Evolutionary conservation across 2,797 vertebrate species (phyloP).

Genomic region (Phrynocephalus guinanensis): DNA sequence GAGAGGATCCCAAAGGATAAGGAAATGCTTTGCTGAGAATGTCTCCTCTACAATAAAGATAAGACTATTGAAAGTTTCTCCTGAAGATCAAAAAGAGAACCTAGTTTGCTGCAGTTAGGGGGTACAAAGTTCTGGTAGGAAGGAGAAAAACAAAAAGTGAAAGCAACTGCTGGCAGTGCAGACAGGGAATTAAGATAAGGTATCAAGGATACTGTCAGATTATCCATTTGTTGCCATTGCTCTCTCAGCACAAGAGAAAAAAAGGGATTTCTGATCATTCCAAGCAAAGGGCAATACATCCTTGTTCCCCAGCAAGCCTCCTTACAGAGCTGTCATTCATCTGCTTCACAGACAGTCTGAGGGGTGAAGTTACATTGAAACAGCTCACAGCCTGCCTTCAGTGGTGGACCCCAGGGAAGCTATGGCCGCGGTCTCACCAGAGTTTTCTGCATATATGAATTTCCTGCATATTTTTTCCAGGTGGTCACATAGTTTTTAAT

Average conservation of each 20-base stretch:
- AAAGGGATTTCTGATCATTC: neutral
- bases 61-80: slow-evolving; percentile 71
- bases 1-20: slow-evolving; percentile 36
- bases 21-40: slow-evolving; percentile 66
- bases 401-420: neutral
- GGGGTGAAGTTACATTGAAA: neutral
- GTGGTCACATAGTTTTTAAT: too few relatives aligned
- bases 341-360: neutral
- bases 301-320: too few relatives aligned
- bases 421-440: too few relatives aligned
- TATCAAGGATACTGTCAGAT: slow-evolving; percentile 37
- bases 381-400: neutral
- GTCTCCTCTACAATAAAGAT: slow-evolving; percentile 63
- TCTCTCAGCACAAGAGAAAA: rapidly evolving
- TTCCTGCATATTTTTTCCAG: too few relatives aligned
- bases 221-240: neutral
- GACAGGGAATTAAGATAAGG: neutral
- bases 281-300: neutral
- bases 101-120: slow-evolving; percentile 18
- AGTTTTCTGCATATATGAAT: too few relatives aligned
- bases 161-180: slow-evolving; percentile 23
- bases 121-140: slow-evolving; percentile 47
- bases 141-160: slow-evolving; percentile 32
- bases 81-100: slow-evolving; percentile 65
- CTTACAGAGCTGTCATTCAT: neutral